Conservation (phyloP, 2,797 vertebrate species). For the Phoeniculus purpureus region DNA sequence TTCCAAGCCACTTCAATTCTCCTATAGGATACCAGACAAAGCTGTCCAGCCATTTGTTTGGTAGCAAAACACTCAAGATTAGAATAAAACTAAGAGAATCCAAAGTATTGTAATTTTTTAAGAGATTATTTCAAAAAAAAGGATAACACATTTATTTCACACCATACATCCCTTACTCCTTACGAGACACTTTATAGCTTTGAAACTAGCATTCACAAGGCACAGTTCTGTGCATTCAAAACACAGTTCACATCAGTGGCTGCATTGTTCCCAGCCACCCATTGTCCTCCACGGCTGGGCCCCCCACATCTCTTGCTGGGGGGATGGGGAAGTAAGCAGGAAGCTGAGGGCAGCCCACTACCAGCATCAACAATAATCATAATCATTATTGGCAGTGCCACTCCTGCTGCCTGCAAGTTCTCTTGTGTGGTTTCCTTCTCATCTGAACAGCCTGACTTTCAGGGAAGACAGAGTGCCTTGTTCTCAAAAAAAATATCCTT, state of each 20-base stretch:
- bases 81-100: not conserved
- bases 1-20: not conserved
- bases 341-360: not conserved
- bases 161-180: slow-evolving; percentile 17
- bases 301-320: slow-evolving; percentile 7
- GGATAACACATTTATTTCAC: slow-evolving; percentile 1
- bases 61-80: not conserved
- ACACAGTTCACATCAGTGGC: not conserved
- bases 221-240: not conserved
- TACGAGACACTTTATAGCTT: slow-evolving; percentile 24
- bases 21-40: not conserved
- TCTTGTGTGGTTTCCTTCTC: not conserved
- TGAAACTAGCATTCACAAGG: not conserved
- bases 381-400: not conserved
- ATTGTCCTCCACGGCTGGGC: not conserved
- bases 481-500: slow-evolving; percentile 24
- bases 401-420: not conserved
- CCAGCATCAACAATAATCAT: not conserved
- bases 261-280: slow-evolving; percentile 11
- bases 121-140: not conserved
- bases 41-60: not conserved
- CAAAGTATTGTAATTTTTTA: not conserved
- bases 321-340: not conserved
- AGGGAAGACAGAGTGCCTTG: not conserved
- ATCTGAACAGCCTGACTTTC: slow-evolving; percentile 4